Evolutionary conservation across 2,113 vertebrate genomes (phyloP).

Genomic region (Myrmophylax atrothorax): DNA sequence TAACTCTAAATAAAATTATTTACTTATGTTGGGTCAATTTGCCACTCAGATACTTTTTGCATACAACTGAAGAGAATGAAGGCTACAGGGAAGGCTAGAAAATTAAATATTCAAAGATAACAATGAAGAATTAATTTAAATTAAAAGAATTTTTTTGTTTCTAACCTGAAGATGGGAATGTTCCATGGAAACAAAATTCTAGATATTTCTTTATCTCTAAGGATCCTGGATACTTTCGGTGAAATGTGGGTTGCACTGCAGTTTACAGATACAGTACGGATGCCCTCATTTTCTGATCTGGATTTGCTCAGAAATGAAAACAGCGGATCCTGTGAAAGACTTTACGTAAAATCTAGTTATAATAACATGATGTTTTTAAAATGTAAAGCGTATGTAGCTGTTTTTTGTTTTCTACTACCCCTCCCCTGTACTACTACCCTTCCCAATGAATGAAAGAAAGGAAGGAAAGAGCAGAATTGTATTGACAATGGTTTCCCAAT

Average conservation of each 20-base stretch:
- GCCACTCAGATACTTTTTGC: background rate
- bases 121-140: background rate
- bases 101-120: background rate
- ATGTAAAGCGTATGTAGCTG: background rate
- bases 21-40: background rate
- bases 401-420: background rate
- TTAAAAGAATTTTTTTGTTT: background rate
- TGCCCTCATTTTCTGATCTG: background rate
- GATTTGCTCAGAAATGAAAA: background rate
- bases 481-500: background rate
- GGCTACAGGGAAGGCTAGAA: fast-evolving
- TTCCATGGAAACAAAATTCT: background rate
- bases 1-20: background rate
- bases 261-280: background rate
- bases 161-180: background rate
- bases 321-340: background rate
- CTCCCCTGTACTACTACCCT: fast-evolving
- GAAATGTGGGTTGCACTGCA: background rate
- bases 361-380: background rate
- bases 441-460: background rate
- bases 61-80: background rate
- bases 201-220: background rate
- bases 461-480: background rate
- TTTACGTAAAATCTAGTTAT: background rate
- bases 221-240: background rate